These are phyloP conservation scores for Mythimna pallens DNA, from an alignment of 2,888 invertebrate species.

Conservation along the genomic window DNA sequence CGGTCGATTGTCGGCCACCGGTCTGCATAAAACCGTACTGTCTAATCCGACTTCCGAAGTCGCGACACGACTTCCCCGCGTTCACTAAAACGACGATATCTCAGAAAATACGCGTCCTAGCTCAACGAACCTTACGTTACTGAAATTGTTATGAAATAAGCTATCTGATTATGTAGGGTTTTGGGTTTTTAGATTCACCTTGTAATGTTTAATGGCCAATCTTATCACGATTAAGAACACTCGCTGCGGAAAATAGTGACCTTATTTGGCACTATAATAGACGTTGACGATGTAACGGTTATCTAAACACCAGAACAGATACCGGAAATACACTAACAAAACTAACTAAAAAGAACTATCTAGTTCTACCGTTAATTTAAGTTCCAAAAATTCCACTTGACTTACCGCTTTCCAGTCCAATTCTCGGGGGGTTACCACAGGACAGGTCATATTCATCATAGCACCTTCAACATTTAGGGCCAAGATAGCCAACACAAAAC, in stretches of 20 bases:
- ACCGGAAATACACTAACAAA: background rate
- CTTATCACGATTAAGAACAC: background rate
- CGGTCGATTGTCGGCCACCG: too few species aligned
- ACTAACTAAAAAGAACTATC: background rate
- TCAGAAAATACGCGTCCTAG: too few species aligned
- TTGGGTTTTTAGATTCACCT: too few species aligned
- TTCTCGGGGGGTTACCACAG: conserved; percentile 78
- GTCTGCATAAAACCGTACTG: too few species aligned
- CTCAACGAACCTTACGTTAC: too few species aligned
- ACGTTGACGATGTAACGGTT: conserved; percentile 16
- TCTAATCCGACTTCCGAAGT: too few species aligned
- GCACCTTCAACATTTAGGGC: conserved; percentile 73
- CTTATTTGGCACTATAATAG: background rate
- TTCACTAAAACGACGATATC: too few species aligned
- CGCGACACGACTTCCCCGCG: too few species aligned
- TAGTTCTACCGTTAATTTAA: background rate
- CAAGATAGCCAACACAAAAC: conserved; percentile 72
- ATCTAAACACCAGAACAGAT: conserved; percentile 5
- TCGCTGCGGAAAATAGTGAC: background rate
- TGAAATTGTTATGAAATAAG: too few species aligned
- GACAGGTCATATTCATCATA: conserved; percentile 79
- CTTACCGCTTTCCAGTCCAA: conserved; percentile 86
- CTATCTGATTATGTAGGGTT: too few species aligned
- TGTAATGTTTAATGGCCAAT: too few species aligned
- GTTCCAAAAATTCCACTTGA: conserved; percentile 13